These are phyloP conservation scores for Paratrypauchen microcephalus DNA, from an alignment of 2,797 vertebrate species.

Conservation along the genomic window DNA sequence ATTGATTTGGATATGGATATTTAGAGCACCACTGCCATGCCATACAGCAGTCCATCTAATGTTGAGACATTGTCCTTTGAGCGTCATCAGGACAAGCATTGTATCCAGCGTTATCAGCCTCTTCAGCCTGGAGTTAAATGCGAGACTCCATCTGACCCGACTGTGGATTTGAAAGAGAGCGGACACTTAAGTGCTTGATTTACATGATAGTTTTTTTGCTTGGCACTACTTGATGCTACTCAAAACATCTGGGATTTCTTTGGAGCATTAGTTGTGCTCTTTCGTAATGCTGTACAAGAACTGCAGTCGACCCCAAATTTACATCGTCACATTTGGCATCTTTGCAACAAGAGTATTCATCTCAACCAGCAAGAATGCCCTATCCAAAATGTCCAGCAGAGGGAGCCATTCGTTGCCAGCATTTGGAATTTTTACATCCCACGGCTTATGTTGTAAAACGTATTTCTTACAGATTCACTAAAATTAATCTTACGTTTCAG, in stretches of 20 bases:
- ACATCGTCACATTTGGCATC: neutral
- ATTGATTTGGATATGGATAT: conserved; percentile 33
- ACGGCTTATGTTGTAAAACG: neutral
- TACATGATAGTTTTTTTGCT: conserved; percentile 1
- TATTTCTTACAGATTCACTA: neutral
- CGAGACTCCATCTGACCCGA: conserved; percentile 1
- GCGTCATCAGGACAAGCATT: neutral
- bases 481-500: neutral
- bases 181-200: conserved; percentile 2
- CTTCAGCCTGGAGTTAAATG: neutral
- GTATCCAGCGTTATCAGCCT: neutral
- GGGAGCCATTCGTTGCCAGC: conserved; percentile 1
- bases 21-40: conserved; percentile 64
- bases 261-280: conserved; percentile 11
- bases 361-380: neutral
- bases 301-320: conserved; percentile 4
- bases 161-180: neutral
- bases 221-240: conserved; percentile 12
- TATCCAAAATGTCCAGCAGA: conserved; percentile 4
- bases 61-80: conserved; percentile 7
- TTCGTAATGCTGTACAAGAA: conserved; percentile 13
- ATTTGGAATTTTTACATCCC: conserved; percentile 7
- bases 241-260: conserved; percentile 14
- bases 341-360: neutral
- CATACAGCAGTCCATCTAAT: conserved; percentile 35